These are phyloP conservation scores for Peromyscus eremicus DNA, from an alignment of 2,797 vertebrate species.

Conservation along the genomic window DNA sequence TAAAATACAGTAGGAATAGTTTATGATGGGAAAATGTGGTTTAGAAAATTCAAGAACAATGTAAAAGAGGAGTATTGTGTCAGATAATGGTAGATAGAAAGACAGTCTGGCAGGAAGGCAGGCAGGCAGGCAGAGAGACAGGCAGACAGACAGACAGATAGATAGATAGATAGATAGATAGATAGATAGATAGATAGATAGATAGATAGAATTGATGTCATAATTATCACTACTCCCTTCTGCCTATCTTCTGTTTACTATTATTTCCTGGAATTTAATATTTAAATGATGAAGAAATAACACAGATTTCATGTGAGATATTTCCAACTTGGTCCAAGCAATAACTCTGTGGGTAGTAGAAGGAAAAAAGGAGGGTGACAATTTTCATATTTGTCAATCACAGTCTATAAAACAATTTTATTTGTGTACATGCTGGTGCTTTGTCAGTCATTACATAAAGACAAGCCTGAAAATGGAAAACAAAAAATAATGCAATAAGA, in stretches of 20 bases:
- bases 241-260: neutral
- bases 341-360: neutral
- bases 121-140: neutral
- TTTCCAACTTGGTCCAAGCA: neutral
- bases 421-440: neutral
- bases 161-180: too few relatives aligned
- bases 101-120: too few relatives aligned
- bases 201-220: too few relatives aligned
- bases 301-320: neutral
- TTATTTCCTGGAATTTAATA: conserved; percentile 29
- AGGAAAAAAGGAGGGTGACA: neutral
- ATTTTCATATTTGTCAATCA: neutral
- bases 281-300: conserved; percentile 31
- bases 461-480: neutral
- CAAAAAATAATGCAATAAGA: neutral
- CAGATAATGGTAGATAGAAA: neutral
- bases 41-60: conserved; percentile 13
- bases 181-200: too few relatives aligned
- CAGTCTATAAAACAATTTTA: conserved; percentile 3
- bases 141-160: too few relatives aligned
- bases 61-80: neutral
- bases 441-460: conserved; percentile 13
- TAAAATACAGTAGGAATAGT: neutral
- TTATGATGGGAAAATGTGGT: conserved; percentile 46
- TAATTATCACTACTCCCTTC: neutral